Conservation (phyloP, 2,797 vertebrate species). For the Mus minutoides region DNA sequence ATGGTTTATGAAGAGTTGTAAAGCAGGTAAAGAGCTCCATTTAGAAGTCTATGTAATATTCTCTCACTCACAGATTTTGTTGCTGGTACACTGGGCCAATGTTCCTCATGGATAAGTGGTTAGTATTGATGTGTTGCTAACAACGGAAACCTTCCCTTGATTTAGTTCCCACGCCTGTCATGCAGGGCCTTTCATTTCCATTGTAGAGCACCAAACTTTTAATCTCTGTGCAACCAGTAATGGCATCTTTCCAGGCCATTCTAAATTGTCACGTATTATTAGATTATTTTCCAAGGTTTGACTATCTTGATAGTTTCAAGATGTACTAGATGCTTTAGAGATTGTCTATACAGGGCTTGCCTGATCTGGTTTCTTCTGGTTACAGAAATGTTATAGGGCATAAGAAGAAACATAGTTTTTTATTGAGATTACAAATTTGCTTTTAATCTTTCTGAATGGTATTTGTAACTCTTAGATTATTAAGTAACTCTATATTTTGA, state of each 20-base stretch:
- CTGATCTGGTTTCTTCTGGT: background rate
- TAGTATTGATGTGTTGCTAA: background rate
- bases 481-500: background rate
- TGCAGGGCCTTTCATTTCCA: background rate
- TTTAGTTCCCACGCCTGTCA: background rate
- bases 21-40: background rate
- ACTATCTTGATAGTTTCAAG: background rate
- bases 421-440: background rate
- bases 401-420: background rate
- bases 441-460: background rate
- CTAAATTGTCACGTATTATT: background rate
- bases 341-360: background rate
- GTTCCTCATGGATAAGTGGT: background rate
- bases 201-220: background rate
- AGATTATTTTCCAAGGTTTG: background rate
- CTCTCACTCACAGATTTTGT: background rate
- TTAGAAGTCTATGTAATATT: background rate
- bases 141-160: background rate
- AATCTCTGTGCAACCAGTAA: background rate
- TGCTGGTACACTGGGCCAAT: background rate
- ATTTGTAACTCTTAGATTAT: background rate
- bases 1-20: background rate
- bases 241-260: background rate
- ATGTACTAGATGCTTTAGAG: background rate
- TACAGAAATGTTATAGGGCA: background rate